A percentile compares a stretch with the other conserved stretches of the same genome.
Evolutionary conservation across 2,113 vertebrate genomes (phyloP).

Genomic region (Caranx melampygus): DNA sequence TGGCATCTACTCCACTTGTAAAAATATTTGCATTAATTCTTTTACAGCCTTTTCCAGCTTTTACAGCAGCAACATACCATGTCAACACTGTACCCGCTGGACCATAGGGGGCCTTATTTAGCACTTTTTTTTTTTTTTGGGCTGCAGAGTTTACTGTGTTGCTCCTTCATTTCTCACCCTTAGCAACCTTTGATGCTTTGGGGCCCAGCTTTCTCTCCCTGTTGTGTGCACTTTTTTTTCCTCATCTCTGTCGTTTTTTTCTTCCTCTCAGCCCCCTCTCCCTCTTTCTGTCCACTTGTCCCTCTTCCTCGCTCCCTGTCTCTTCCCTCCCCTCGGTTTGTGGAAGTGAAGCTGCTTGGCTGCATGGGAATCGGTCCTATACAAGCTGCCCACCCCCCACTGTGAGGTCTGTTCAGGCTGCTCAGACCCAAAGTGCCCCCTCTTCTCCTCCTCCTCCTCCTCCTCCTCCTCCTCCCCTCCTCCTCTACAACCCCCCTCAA

Average conservation of each 20-base stretch:
- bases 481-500: not conserved
- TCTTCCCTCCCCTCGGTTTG: slow-evolving; percentile 69
- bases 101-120: slow-evolving; percentile 71
- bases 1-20: slow-evolving; percentile 44
- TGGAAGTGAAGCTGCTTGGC: slow-evolving; percentile 71
- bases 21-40: slow-evolving; percentile 68
- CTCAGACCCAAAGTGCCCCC: slow-evolving; percentile 51
- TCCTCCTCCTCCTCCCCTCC: not conserved
- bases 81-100: slow-evolving; percentile 64
- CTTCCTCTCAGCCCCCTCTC: slow-evolving; percentile 68
- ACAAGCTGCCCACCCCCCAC: slow-evolving; percentile 75
- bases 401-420: slow-evolving; percentile 74
- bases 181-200: slow-evolving; percentile 86
- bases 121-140: slow-evolving; percentile 47
- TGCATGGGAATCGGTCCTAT: slow-evolving; percentile 78
- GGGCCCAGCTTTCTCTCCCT: slow-evolving; percentile 76
- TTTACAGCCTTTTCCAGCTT: slow-evolving; percentile 41
- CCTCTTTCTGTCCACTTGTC: slow-evolving; percentile 70
- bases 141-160: slow-evolving; percentile 75
- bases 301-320: slow-evolving; percentile 68
- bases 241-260: slow-evolving; percentile 65
- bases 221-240: slow-evolving; percentile 57
- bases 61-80: slow-evolving; percentile 27
- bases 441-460: not conserved
- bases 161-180: slow-evolving; percentile 80